A percentile compares a stretch with the other conserved stretches of the same genome.
Conservation (phyloP, 2,888 invertebrate genomes). For the Cistogaster globosa region DNA sequence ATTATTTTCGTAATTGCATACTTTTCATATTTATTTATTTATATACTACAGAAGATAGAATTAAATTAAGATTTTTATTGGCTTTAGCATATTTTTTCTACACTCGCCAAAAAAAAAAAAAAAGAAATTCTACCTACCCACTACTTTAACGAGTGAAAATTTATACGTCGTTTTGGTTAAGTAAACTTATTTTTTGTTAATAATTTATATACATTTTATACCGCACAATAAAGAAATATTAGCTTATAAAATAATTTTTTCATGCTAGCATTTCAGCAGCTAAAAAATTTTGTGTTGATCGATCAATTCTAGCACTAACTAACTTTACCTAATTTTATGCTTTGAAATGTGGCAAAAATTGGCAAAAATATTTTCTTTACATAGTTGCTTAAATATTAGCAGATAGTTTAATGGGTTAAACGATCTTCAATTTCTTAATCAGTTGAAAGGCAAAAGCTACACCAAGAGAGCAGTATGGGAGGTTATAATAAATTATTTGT, state of each 20-base stretch:
- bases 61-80: neutral
- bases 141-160: conserved; percentile 18
- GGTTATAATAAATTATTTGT: neutral
- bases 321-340: conserved; percentile 76
- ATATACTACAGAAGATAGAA: conserved; percentile 2
- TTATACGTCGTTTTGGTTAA: neutral
- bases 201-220: neutral
- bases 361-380: conserved; percentile 3
- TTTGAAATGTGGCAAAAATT: conserved; percentile 74
- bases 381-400: conserved; percentile 39
- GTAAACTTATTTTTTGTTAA: neutral
- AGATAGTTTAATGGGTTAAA: neutral
- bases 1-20: conserved; percentile 53
- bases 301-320: conserved; percentile 11
- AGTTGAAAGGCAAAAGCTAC: neutral
- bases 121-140: neutral
- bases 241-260: neutral
- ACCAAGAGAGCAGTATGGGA: neutral
- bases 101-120: neutral
- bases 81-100: conserved; percentile 10
- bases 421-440: conserved; percentile 9
- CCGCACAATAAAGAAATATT: neutral
- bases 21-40: conserved; percentile 48
- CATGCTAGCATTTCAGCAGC: neutral
- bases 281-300: neutral